Evolutionary conservation across 1,140 invertebrate species (phyloP).

Genomic region (Penaeus indicus): DNA sequence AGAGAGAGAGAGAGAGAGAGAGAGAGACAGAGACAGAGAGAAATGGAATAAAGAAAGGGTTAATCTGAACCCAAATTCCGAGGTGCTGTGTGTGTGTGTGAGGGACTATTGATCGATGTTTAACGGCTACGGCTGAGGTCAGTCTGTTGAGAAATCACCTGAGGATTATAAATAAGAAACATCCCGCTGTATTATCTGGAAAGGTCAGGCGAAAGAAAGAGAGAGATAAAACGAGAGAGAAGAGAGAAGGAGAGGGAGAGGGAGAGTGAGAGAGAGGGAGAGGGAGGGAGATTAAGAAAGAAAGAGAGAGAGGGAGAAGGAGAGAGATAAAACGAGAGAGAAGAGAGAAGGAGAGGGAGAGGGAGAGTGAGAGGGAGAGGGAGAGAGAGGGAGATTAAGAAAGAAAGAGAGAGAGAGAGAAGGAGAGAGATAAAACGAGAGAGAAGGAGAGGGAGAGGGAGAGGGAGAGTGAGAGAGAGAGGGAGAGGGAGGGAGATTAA

Average conservation of each 20-base stretch:
- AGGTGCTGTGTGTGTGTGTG: no score
- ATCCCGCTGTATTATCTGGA: no score
- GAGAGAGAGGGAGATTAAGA: neutral
- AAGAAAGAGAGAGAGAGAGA: slow-evolving; percentile 39
- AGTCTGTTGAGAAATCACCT: no score
- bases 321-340: no score
- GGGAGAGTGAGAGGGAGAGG: neutral
- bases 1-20: slow-evolving; percentile 24
- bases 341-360: neutral
- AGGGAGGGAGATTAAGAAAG: neutral
- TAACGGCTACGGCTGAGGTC: no score
- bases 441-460: slow-evolving; percentile 27
- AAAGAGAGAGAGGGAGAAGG: neutral
- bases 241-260: no score
- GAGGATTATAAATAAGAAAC: no score
- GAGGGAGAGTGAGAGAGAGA: neutral
- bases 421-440: slow-evolving; percentile 31
- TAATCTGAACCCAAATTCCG: no score
- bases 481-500: neutral
- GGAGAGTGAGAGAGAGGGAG: no score
- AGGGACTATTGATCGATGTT: no score
- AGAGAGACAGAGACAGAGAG: slow-evolving; percentile 28
- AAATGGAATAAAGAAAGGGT: slow-evolving; percentile 6
- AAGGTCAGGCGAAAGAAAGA: neutral
- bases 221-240: slow-evolving; percentile 1